These are phyloP conservation scores for Ichneumon xanthorius DNA, from an alignment of 2,888 invertebrate genomes.

Conservation along the genomic window DNA sequence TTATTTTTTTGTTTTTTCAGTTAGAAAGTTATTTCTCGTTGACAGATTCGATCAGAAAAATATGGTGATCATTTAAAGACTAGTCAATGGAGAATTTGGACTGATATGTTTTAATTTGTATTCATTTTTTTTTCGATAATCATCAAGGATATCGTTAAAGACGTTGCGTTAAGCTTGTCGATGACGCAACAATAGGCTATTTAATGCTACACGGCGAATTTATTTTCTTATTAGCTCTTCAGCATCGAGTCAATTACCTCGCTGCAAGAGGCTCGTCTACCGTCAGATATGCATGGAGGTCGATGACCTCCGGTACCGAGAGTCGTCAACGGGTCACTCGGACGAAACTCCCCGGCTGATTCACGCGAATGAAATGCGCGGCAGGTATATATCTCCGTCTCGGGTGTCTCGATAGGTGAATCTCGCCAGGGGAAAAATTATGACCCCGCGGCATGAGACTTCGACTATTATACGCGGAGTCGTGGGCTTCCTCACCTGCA, in stretches of 20 bases:
- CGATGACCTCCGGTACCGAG: background rate
- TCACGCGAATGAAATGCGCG: background rate
- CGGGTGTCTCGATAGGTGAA: constrained; percentile 7
- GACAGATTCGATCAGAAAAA: too few species aligned
- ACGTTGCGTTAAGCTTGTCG: background rate
- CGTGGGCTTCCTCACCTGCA: constrained; percentile 4
- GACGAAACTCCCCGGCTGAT: constrained; percentile 2
- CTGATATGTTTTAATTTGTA: too few species aligned
- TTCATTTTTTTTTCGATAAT: background rate
- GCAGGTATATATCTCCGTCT: background rate
- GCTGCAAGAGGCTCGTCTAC: background rate
- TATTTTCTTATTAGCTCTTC: constrained; percentile 1
- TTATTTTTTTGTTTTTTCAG: background rate
- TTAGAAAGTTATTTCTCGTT: too few species aligned
- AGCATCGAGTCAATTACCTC: constrained; percentile 1
- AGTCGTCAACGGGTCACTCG: background rate
- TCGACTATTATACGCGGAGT: constrained; percentile 3
- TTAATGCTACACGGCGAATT: background rate
- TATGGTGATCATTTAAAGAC: too few species aligned
- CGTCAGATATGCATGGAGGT: background rate
- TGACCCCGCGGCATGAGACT: background rate
- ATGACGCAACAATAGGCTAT: constrained; percentile 11
- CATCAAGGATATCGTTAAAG: background rate
- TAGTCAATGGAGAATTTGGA: too few species aligned
- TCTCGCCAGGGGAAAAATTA: constrained; percentile 1